phyloP scores from a whole-genome alignment of 2,797 vertebrate genomes.

The Phataginus tetradactyla region DNA sequence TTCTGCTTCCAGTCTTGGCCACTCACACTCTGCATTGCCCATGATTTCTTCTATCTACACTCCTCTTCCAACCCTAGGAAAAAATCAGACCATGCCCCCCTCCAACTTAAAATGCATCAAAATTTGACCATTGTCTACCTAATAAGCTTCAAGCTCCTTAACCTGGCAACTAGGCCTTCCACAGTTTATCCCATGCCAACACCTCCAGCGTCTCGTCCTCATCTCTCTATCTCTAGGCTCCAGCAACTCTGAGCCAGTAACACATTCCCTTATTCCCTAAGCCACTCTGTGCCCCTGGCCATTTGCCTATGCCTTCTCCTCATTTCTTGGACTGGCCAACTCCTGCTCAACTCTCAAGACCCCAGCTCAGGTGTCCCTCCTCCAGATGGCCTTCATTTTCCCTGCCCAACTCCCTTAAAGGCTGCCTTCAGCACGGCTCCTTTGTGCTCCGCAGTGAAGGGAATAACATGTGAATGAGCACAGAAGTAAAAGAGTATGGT shows the following conservation, averaged over 20 bases:
- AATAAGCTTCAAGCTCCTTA: background rate
- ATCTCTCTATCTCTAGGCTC: background rate
- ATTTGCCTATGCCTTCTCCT: background rate
- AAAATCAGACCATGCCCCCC: background rate
- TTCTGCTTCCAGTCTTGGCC: background rate
- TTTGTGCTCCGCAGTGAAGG: background rate
- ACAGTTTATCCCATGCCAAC: background rate
- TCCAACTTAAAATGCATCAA: background rate
- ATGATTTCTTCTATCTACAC: background rate
- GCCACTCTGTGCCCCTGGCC: background rate
- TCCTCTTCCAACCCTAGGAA: background rate
- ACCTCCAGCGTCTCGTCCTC: background rate
- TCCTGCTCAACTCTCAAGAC: background rate
- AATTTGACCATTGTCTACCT: background rate
- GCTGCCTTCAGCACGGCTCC: background rate
- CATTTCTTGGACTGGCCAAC: background rate
- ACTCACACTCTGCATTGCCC: background rate
- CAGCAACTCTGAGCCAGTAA: background rate
- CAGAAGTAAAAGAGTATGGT: background rate
- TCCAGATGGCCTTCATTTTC: background rate
- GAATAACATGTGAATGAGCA: background rate
- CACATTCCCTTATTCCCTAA: background rate
- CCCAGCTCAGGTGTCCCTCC: background rate
- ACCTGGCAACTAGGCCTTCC: background rate
- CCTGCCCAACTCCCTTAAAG: background rate